These are phyloP conservation scores for Eutolmus rufibarbis DNA, from an alignment of 2,888 invertebrate species.

Conservation along the genomic window DNA sequence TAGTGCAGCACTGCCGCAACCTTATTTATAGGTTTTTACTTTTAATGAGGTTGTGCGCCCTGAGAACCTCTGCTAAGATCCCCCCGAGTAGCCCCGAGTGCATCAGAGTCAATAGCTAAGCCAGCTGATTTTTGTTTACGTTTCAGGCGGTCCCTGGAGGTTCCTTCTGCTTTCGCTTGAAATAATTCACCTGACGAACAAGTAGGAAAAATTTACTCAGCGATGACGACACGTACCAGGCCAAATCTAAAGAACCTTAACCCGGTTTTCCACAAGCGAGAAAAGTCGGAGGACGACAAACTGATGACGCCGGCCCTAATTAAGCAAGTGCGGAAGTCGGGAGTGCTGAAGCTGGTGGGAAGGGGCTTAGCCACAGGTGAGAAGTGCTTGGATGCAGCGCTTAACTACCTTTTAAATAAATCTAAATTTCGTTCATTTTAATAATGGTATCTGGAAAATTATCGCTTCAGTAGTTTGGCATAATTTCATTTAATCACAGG, in stretches of 20 bases:
- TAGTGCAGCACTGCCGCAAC: background rate
- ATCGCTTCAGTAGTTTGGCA: background rate
- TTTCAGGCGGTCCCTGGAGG: background rate
- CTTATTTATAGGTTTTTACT: background rate
- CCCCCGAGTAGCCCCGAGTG: background rate
- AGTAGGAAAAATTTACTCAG: background rate
- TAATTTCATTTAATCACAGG: background rate
- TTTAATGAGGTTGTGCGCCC: background rate
- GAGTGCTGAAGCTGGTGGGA: slow-evolving; percentile 80
- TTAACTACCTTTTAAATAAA: background rate
- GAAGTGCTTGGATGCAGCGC: background rate
- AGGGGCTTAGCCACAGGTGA: slow-evolving; percentile 77
- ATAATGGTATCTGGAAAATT: background rate
- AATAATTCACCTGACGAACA: background rate
- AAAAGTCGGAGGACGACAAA: slow-evolving; percentile 73
- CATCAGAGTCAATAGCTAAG: background rate
- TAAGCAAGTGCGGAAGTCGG: slow-evolving; percentile 81
- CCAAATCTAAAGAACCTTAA: slow-evolving; percentile 56
- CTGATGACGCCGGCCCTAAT: slow-evolving; percentile 75
- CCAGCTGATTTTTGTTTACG: background rate
- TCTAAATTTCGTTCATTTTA: background rate
- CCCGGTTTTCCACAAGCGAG: slow-evolving; percentile 76
- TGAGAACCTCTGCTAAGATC: background rate
- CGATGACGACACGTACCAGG: slow-evolving; percentile 33
- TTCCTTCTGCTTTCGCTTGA: background rate